Evolutionary conservation across 2,113 vertebrate species (phyloP).

Genomic region (Leptosomus discolor): DNA sequence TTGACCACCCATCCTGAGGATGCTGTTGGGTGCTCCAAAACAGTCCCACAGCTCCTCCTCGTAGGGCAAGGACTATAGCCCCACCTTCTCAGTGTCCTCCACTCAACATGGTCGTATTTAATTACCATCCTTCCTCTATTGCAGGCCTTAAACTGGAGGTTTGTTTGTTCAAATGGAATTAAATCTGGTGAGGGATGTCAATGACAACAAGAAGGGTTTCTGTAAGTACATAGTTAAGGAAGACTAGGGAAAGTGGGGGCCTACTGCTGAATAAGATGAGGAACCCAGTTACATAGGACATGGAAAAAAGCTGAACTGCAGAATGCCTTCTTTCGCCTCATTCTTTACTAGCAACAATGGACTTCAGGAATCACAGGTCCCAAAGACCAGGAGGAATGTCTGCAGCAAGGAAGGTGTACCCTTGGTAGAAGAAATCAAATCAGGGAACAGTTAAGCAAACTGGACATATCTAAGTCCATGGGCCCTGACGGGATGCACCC

Average conservation of each 20-base stretch:
- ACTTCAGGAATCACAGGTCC: background rate
- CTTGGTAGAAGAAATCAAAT: background rate
- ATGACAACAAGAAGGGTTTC: background rate
- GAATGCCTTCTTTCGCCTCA: background rate
- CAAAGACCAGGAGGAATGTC: background rate
- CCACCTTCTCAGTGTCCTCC: background rate
- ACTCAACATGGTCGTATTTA: background rate
- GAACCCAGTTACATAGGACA: background rate
- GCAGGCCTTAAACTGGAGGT: background rate
- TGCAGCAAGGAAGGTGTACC: background rate
- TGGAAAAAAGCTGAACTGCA: background rate
- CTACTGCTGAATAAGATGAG: background rate
- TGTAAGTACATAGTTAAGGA: fast-evolving
- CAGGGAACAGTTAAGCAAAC: background rate
- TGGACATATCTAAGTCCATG: background rate
- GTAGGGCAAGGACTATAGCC: background rate
- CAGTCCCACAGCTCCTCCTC: background rate
- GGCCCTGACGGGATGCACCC: background rate
- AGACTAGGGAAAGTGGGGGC: background rate
- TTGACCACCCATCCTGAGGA: background rate
- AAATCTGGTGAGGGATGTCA: background rate
- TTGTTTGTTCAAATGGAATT: background rate
- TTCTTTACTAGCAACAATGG: background rate
- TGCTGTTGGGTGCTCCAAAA: background rate
- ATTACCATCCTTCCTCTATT: background rate